These are phyloP conservation scores for Drosophila repleta DNA, from an alignment of 1,140 invertebrate genomes.

Conservation along the genomic window DNA sequence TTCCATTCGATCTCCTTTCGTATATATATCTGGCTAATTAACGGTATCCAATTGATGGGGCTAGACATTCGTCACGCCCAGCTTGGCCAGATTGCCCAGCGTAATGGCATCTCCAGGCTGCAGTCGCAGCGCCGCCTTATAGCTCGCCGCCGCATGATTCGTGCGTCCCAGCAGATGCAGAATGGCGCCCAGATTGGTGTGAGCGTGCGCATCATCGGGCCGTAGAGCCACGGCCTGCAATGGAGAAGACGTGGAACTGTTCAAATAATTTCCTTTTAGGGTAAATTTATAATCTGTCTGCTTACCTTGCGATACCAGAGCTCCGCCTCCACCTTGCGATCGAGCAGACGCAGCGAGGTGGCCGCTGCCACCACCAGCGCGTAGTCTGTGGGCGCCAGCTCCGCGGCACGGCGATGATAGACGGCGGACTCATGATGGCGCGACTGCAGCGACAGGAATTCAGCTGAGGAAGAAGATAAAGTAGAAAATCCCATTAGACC, in stretches of 20 bases:
- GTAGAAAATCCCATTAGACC: too few relatives aligned
- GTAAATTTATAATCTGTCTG: neutral
- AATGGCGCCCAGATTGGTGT: slow-evolving; percentile 97
- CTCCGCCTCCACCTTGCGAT: slow-evolving; percentile 91
- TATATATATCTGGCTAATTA: neutral
- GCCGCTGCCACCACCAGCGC: slow-evolving; percentile 94
- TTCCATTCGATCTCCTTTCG: too few relatives aligned
- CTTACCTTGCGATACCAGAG: slow-evolving; percentile 92
- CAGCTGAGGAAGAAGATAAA: slow-evolving; percentile 86
- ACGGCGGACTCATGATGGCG: slow-evolving; percentile 92
- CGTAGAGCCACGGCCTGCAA: slow-evolving; percentile 74
- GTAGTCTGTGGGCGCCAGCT: slow-evolving; percentile 91
- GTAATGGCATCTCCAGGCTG: slow-evolving; percentile 94
- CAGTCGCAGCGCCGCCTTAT: slow-evolving; percentile 91
- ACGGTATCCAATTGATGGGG: neutral
- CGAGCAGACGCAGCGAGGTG: slow-evolving; percentile 91
- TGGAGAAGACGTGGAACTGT: too few relatives aligned
- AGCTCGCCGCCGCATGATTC: slow-evolving; percentile 92
- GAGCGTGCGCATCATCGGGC: slow-evolving; percentile 90
- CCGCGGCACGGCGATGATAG: slow-evolving; percentile 90
- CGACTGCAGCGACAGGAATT: slow-evolving; percentile 92
- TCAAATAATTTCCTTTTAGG: too few relatives aligned
- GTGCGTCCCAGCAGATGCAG: slow-evolving; percentile 96
- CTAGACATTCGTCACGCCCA: slow-evolving; percentile 84
- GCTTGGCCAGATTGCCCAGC: slow-evolving; percentile 93